Conservation (phyloP, 2,113 vertebrate species). For the Ictalurus furcatus region DNA sequence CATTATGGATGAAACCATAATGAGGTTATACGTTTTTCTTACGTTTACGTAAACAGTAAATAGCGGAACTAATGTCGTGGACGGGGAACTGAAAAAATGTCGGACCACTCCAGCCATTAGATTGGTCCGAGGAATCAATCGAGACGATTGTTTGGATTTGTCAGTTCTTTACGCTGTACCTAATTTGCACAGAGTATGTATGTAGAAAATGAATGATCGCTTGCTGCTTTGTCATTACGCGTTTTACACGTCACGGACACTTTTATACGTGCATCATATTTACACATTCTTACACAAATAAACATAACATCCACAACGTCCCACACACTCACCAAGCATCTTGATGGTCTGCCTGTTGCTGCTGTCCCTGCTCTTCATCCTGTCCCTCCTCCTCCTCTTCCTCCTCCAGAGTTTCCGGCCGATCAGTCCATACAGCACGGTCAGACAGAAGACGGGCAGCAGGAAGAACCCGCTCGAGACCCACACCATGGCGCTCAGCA, state of each 20-base stretch:
- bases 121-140: background rate
- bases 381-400: conserved; percentile 19
- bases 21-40: background rate
- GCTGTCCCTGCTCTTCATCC: conserved; percentile 14
- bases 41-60: background rate
- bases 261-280: no score
- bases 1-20: no score
- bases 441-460: conserved; percentile 93
- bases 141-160: background rate
- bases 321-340: conserved; percentile 85
- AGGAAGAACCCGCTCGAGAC: conserved; percentile 93
- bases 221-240: background rate
- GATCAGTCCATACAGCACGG: conserved; percentile 93
- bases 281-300: background rate
- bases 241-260: no score
- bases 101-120: background rate
- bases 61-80: background rate
- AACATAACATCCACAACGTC: no score
- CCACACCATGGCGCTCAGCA: conserved; percentile 95
- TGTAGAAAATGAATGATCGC: background rate
- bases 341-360: conserved; percentile 91
- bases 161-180: background rate
- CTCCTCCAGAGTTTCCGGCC: conserved; percentile 88
- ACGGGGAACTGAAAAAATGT: background rate
- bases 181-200: background rate